Conservation (phyloP, 2,888 invertebrate species). For the Podabrus alpinus region DNA sequence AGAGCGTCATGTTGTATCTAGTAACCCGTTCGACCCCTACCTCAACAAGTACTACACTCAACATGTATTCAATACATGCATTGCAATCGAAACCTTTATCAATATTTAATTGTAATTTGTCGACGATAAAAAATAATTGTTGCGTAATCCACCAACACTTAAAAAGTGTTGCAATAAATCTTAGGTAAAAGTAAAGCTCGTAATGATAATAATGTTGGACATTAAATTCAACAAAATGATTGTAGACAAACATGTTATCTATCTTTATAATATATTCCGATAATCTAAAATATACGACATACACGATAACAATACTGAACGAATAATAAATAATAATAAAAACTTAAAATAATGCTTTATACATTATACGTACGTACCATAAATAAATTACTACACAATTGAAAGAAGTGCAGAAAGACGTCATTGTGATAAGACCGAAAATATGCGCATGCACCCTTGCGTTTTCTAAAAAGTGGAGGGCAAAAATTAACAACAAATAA, state of each 20-base stretch:
- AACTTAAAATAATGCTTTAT: background rate
- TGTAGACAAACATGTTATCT: background rate
- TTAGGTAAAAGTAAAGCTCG: background rate
- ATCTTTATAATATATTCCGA: background rate
- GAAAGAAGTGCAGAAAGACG: background rate
- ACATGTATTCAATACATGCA: background rate
- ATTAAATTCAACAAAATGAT: background rate
- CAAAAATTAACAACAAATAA: background rate
- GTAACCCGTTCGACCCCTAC: background rate
- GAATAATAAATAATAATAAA: background rate
- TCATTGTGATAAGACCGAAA: background rate
- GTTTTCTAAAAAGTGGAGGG: background rate
- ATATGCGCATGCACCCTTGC: background rate
- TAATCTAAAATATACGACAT: background rate
- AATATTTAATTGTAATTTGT: background rate
- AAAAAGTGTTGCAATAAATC: background rate
- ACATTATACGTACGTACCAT: background rate
- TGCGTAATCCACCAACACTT: background rate
- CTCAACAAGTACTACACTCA: background rate
- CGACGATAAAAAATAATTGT: background rate
- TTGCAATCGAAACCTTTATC: background rate
- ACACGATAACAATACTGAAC: background rate
- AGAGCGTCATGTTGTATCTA: background rate
- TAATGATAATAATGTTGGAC: background rate
- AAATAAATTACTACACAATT: background rate